Conservation (phyloP, 1,140 invertebrate species). For the Spodoptera litura region DNA sequence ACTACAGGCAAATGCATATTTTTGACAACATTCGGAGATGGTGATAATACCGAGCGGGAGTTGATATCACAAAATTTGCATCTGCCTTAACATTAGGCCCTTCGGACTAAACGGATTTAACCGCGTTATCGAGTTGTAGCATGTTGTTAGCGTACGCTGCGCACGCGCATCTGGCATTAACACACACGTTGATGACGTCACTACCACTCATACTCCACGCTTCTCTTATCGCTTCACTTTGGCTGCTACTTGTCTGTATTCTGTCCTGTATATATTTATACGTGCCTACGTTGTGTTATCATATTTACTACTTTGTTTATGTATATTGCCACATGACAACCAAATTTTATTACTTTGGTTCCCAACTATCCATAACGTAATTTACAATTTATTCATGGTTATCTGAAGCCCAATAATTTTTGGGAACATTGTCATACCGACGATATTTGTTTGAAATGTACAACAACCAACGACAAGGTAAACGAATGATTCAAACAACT, state of each 20-base stretch:
- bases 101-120: constrained; percentile 50
- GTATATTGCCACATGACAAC: constrained; percentile 54
- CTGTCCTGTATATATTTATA: constrained; percentile 57
- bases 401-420: neutral
- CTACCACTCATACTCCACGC: constrained; percentile 53
- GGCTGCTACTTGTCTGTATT: constrained; percentile 55
- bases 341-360: constrained; percentile 76
- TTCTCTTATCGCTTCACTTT: constrained; percentile 59
- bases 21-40: constrained; percentile 24
- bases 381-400: constrained; percentile 32
- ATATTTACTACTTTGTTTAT: constrained; percentile 40
- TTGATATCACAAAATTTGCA: constrained; percentile 48
- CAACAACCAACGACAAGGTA: neutral
- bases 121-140: constrained; percentile 52
- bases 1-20: constrained; percentile 51
- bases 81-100: constrained; percentile 41
- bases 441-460: neutral
- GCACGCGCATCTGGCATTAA: constrained; percentile 53
- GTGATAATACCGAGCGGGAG: neutral
- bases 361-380: constrained; percentile 6
- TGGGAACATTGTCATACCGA: neutral
- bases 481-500: neutral
- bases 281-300: constrained; percentile 52
- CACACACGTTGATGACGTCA: constrained; percentile 52
- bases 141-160: constrained; percentile 50